These are phyloP conservation scores for Melanotaenia trifasciata DNA, from an alignment of 2,797 vertebrate species.

Conservation along the genomic window DNA sequence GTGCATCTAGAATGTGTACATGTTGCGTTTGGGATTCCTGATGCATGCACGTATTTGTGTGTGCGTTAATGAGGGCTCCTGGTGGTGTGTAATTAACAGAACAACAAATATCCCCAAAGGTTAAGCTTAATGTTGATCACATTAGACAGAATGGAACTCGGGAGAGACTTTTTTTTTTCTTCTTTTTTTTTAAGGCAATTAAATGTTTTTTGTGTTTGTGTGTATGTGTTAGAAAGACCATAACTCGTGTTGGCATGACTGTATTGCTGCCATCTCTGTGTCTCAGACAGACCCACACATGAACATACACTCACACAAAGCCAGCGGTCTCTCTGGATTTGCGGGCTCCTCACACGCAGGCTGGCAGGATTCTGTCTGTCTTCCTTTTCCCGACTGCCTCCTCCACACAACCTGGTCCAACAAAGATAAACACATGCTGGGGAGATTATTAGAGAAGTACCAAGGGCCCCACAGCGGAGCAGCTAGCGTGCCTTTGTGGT, in stretches of 20 bases:
- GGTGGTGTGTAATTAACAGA: conserved; percentile 86
- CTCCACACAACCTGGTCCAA: conserved; percentile 82
- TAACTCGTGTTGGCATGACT: conserved; percentile 74
- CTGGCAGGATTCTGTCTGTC: conserved; percentile 75
- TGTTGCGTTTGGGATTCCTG: conserved; percentile 52
- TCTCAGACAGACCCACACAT: conserved; percentile 42
- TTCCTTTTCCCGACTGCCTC: conserved; percentile 67
- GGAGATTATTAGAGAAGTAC: conserved; percentile 82
- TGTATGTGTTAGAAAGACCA: conserved; percentile 67
- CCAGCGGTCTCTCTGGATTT: conserved; percentile 77
- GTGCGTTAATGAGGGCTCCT: conserved; percentile 83
- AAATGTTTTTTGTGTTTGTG: conserved; percentile 65
- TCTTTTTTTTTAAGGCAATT: conserved; percentile 63
- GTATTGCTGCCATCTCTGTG: conserved; percentile 68
- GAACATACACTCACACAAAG: conserved; percentile 61
- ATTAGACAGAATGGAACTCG: conserved; percentile 83
- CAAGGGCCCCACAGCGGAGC: conserved; percentile 74
- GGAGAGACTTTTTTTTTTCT: conserved; percentile 67
- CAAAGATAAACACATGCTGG: conserved; percentile 85
- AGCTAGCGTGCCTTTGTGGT: conserved; percentile 74
- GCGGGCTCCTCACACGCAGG: conserved; percentile 69
- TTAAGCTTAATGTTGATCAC: conserved; percentile 85
- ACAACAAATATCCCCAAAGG: conserved; percentile 84
- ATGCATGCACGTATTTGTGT: conserved; percentile 56
- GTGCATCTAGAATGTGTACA: conserved; percentile 55